Base-by-base conservation (phyloP, 2,888 invertebrate species). In the Apeira syringaria region DNA sequence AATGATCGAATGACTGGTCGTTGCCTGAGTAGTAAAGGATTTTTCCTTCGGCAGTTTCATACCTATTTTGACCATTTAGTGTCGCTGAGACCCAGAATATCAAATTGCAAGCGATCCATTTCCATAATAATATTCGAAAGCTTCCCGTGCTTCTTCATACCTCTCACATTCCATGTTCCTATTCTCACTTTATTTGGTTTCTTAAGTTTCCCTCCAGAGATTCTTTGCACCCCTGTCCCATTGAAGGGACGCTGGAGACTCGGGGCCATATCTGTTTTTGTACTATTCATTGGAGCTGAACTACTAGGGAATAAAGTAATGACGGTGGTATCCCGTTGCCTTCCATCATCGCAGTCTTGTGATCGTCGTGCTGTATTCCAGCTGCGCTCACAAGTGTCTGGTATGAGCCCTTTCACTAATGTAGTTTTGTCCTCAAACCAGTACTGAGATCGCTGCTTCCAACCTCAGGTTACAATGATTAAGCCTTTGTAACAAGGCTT, bases 161-260 rank as follows among this genome's bases (percentile, higher is more conserved):
- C 17, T 17, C 17, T 17, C 2, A 17, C 17, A 17, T 17, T 17
- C 17, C 17, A 17, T 17, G 20, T 31, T 11, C 7, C 31, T 5
- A 20, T 20, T 8, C 20, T 20, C 4, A 6, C 20, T n/a, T 22
- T 31, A 20, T 2, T 22, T 12, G 11, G 2, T 12, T 32, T 5
- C n/a, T 13, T 8, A 5, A 5, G 12, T 33, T 33, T 12, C 12
- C 32, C 13, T 24, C 33, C 24, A 13, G 24, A 4, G 33, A 24
- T 24, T 33, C 33, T 24, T 24, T 3, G 33, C 33, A 22, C 33
- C 24, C 33, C 33, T 33, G 33, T 33, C 8, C 33, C 33, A 24
- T 24, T 24, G 1, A 33, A 24, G 6, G 33, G 13, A 33, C 33
- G 24, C 33, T 8, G 32, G 32, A 22, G 22, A 32, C 32, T 32